Base-by-base conservation (phyloP, 2,797 vertebrate species). In the Chelidonichthys spinosus region DNA sequence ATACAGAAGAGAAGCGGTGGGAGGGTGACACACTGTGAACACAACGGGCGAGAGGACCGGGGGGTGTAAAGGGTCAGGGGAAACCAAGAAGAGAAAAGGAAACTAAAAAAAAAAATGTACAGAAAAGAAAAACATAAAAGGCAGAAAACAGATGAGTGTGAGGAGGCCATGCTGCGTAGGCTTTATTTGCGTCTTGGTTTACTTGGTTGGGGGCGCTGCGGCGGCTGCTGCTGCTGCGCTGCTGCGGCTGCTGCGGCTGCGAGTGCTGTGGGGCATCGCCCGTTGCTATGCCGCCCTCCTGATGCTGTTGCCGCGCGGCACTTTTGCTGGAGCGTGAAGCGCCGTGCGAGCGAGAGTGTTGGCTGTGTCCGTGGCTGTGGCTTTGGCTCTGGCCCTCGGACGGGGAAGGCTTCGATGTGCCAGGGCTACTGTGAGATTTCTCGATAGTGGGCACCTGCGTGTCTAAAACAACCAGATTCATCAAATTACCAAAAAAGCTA, bases 341-440 rank as follows among this genome's bases (percentile, higher is more conserved):
- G 89, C 96, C 96, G 0, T 96, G 96, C 83, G 96, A 97, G 83
- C 97, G 98, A 68, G 97, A 94, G 82, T 98, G 98, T 79, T 91
- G 91, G 84, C 85, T 77, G 78, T 90, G 90, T 90, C 90, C 89
- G 44, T 90, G 92, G 84, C 85, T 85, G 85, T 86, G 90, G 87
- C 89, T 87, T 82, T 90, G 91, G 85, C 87, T 91, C 81, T 90
- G 90, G 90, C 97, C 96, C 96, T 98, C 97, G 0, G 97, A 98
- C 82, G 90, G 88, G 81, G 97, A 98, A 79, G 97, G 97, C 90
- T 99, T 99, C 91, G 97, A 97, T 71, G 97, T 97, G 90, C 96
- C 96, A 43, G 98, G 97, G 84, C 97, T 99, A 95, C 98, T 98
- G 92, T 98, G 97, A 91, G 97, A 98, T 96, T 99, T 99, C 95